Evolutionary conservation across 2,888 invertebrate genomes (phyloP), one percentile per base, ranked within the genome.

Genomic region (Ornithoptera priamus): DNA sequence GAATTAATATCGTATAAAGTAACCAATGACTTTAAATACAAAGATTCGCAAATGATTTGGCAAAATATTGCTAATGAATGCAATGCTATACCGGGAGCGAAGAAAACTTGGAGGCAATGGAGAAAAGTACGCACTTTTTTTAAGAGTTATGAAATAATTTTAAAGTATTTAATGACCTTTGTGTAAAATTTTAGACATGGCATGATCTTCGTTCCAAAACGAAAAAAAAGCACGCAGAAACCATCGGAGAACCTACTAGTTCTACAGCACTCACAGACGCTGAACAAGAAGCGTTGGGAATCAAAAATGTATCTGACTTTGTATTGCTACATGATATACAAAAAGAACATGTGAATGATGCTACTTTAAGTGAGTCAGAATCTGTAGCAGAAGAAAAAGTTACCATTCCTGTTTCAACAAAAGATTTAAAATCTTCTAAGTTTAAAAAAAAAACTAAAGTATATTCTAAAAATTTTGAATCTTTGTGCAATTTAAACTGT

Each of bases 51-150:
- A 69, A 81, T 78, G 68, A 74, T 90, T 46, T 92, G 92, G 92
- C 82, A 85, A 69, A 82, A 73, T 39, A 88, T 92, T 70, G 84
- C 91, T n/a, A 81, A 77, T 58, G 86, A 90, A 74, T 89, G 87
- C 66, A 92, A 92, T 74, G 78, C 87, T 50, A 79, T 90, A 69
- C 85, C 88, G 20, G 92, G 92, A 15, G 89, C 90, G 0, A 85
- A 75, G 57, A 92, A 92, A 81, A 89, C 88, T 72, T 92, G 92
- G 92, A 83, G 83, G 60, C 90, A 90, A 74, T 92, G 91, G 92
- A 82, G 85, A 79, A 92, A 90, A 83, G 92, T 91, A 81, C 30
- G 75, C 15, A 20, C 8, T n/a, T 57, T 57, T 57, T 57, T 57
- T 57, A 20, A 20, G 5, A 1, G 20, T 17, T 42, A 62, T 62